These are phyloP conservation scores for Leontopithecus rosalia DNA, from an alignment of 2,797 vertebrate genomes.

Conservation along the genomic window DNA sequence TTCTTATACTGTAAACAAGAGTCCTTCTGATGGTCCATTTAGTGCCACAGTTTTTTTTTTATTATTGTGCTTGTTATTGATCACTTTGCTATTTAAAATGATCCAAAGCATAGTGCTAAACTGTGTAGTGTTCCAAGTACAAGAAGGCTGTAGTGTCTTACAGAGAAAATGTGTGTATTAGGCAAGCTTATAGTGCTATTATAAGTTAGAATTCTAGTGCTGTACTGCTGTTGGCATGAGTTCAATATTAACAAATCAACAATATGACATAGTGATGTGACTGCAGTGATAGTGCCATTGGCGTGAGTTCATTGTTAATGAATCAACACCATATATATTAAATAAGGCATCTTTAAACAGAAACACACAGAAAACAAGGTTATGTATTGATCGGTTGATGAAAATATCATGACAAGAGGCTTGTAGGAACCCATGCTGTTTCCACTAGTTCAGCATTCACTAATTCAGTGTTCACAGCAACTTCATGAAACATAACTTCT, in stretches of 20 bases:
- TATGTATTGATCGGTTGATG: background rate
- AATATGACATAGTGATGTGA: background rate
- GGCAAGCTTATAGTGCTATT: background rate
- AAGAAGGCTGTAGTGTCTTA: background rate
- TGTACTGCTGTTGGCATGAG: background rate
- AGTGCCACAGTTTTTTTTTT: background rate
- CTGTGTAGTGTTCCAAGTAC: background rate
- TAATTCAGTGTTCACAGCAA: background rate
- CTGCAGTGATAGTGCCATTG: background rate
- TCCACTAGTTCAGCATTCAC: background rate
- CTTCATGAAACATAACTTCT: background rate
- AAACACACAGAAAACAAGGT: background rate
- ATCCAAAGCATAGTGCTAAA: background rate
- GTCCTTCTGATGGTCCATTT: background rate
- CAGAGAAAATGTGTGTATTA: background rate
- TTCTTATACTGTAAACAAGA: background rate
- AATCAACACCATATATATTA: background rate
- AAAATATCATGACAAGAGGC: background rate
- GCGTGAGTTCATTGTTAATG: background rate
- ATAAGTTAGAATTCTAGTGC: background rate
- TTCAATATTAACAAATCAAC: background rate
- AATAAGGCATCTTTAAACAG: background rate
- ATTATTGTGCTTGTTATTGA: background rate
- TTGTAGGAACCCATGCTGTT: background rate
- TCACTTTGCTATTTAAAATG: background rate